A percentile compares a stretch with the other conserved stretches of the same genome.
Conservation (phyloP, 2,113 vertebrate genomes). For the Nannobrachium achirus region DNA sequence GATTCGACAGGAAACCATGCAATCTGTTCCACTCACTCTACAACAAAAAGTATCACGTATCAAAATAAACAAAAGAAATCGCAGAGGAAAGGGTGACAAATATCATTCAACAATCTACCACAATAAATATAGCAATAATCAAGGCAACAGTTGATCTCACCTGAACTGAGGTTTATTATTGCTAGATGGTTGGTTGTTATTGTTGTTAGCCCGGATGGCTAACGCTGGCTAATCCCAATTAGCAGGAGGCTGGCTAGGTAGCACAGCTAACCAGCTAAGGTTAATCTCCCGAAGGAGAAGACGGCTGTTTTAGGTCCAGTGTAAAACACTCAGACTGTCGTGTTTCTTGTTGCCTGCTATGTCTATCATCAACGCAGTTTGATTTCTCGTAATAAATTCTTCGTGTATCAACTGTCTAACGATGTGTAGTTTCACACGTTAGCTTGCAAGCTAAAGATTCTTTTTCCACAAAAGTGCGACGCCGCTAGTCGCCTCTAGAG, state of each 20-base stretch:
- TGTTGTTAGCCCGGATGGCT: slow-evolving; percentile 42
- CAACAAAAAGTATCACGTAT: neutral
- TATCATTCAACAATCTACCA: neutral
- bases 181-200: slow-evolving; percentile 18
- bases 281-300: neutral
- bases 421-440: neutral
- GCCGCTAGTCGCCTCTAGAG: neutral
- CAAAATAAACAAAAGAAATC: neutral
- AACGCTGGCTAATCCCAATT: slow-evolving; percentile 28
- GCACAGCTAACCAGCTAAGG: neutral
- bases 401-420: neutral
- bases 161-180: neutral
- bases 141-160: neutral
- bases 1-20: too few species aligned
- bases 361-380: neutral
- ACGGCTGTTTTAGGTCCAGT: neutral
- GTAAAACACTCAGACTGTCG: neutral
- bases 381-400: neutral
- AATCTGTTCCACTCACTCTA: too few species aligned
- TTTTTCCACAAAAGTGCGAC: slow-evolving; percentile 12
- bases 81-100: neutral
- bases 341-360: neutral
- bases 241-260: slow-evolving; percentile 3
- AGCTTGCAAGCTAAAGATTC: neutral
- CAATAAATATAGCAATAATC: neutral